These are phyloP conservation scores for Drosophila koepferae DNA, from an alignment of 2,888 invertebrate species.

Conservation along the genomic window DNA sequence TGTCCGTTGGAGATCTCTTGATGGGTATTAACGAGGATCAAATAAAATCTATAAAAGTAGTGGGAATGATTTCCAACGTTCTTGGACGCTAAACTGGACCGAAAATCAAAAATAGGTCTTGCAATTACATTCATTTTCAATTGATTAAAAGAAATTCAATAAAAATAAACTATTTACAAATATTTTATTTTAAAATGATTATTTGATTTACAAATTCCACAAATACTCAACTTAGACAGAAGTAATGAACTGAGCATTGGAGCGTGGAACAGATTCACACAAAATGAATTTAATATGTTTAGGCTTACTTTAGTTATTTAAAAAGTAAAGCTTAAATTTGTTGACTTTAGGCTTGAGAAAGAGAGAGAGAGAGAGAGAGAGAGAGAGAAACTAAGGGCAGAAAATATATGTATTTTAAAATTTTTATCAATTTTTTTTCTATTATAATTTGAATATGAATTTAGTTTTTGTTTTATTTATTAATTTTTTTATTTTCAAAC, in stretches of 20 bases:
- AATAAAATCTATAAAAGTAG: fast-evolving
- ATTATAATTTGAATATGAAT: too few species aligned
- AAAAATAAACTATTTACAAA: neutral
- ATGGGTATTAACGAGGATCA: neutral
- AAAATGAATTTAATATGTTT: neutral
- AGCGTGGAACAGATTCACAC: neutral
- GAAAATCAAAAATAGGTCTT: neutral
- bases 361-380: too few species aligned
- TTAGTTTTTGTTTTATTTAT: neutral
- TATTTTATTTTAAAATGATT: neutral
- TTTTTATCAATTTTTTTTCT: too few species aligned
- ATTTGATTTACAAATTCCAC: neutral
- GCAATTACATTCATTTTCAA: neutral
- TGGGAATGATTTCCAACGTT: neutral
- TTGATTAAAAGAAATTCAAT: neutral
- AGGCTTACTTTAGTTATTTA: too few species aligned
- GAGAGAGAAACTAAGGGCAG: too few species aligned
- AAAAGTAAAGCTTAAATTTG: neutral
- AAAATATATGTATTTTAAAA: too few species aligned
- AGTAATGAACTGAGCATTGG: neutral
- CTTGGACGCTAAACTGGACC: neutral
- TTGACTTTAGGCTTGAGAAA: neutral
- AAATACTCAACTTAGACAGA: neutral
- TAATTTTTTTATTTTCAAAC: neutral
- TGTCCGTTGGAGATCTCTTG: neutral